phyloP scores from a whole-genome alignment of 2,113 vertebrate genomes.

The Limanda limanda region DNA sequence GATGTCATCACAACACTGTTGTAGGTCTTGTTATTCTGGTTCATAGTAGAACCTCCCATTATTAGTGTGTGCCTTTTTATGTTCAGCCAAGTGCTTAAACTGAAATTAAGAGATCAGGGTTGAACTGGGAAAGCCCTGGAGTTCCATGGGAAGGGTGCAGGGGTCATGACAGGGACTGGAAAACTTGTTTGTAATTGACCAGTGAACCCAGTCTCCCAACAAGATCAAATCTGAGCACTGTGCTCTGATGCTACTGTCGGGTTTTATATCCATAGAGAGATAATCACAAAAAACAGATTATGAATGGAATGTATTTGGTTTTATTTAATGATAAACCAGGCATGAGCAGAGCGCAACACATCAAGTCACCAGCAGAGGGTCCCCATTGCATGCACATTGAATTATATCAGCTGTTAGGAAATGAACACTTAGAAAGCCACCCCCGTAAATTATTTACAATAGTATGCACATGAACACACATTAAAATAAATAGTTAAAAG shows the following conservation, averaged over 20 bases:
- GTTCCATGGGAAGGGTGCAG: neutral
- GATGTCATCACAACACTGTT: neutral
- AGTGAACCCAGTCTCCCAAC: too few relatives aligned
- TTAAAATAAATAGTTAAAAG: conserved; percentile 92
- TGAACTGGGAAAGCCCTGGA: neutral
- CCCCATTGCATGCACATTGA: conserved; percentile 66
- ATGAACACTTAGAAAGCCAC: conserved; percentile 47
- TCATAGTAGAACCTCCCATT: neutral
- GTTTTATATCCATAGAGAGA: neutral
- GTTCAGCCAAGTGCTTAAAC: neutral
- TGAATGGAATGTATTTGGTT: conserved; percentile 75
- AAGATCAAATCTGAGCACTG: too few relatives aligned
- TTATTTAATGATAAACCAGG: conserved; percentile 70
- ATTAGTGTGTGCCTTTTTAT: neutral
- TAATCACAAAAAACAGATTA: conserved; percentile 23
- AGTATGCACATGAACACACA: conserved; percentile 86
- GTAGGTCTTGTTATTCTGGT: neutral
- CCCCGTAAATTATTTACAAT: conserved; percentile 73
- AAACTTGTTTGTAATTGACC: neutral
- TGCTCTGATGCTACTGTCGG: neutral
- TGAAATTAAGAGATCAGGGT: neutral
- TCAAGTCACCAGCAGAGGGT: conserved; percentile 66
- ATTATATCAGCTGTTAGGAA: conserved; percentile 8
- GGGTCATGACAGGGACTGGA: neutral
- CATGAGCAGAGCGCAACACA: conserved; percentile 59